Evolutionary conservation across 2,888 invertebrate genomes (phyloP).

Genomic region (Epinotia demarniana): DNA sequence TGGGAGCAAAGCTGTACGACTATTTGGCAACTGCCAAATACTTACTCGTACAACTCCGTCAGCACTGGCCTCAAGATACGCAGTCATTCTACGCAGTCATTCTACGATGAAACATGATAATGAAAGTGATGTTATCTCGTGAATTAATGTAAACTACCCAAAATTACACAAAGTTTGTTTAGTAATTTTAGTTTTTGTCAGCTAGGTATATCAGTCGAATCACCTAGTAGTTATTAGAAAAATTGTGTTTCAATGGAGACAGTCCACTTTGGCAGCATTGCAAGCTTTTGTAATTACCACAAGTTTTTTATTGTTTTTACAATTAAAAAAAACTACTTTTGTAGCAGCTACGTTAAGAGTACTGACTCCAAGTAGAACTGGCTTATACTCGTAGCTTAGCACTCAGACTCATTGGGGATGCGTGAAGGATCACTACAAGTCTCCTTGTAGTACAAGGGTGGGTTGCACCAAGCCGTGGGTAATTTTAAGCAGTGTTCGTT

Average conservation of each 20-base stretch:
- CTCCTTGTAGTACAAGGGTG: neutral
- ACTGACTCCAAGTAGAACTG: slow-evolving; percentile 8
- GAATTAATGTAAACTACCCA: neutral
- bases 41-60: too few relatives aligned
- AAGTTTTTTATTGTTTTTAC: neutral
- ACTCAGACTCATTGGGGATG: neutral
- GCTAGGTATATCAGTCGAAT: slow-evolving; percentile 7
- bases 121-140: neutral
- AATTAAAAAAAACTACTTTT: too few relatives aligned
- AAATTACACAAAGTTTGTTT: neutral
- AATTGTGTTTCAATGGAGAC: neutral
- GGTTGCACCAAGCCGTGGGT: too few relatives aligned
- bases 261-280: neutral
- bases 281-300: neutral
- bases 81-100: too few relatives aligned
- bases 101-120: too few relatives aligned
- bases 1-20: too few relatives aligned
- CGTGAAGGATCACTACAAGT: neutral
- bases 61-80: too few relatives aligned
- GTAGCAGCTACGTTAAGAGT: neutral
- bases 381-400: neutral
- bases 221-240: slow-evolving; percentile 17
- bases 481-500: neutral
- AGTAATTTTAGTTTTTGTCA: too few relatives aligned
- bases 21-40: too few relatives aligned